A percentile compares a stretch with the other conserved stretches of the same genome.
Conservation (phyloP, 1,140 invertebrate species). For the Drosophila obscura region DNA sequence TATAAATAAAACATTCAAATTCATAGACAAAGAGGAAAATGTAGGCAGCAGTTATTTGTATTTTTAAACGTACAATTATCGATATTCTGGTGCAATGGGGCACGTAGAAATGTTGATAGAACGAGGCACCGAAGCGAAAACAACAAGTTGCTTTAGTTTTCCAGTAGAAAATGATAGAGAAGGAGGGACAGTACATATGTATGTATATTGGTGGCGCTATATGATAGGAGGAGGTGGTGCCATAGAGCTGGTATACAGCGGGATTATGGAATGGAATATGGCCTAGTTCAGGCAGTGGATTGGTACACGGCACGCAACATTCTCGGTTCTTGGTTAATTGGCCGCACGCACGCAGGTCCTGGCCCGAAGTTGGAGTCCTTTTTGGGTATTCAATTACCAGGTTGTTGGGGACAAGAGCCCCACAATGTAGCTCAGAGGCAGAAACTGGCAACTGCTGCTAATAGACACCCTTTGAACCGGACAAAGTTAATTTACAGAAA, state of each 20-base stretch:
- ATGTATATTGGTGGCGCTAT: not conserved
- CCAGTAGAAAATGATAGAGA: constrained; percentile 38
- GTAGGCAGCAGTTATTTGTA: not conserved
- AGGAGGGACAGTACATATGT: constrained; percentile 10
- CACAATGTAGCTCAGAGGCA: constrained; percentile 16
- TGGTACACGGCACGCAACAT: constrained; percentile 59
- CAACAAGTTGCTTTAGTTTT: constrained; percentile 72
- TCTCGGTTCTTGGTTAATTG: constrained; percentile 57
- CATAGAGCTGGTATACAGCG: not conserved
- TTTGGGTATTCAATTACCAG: constrained; percentile 76
- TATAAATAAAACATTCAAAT: no score
- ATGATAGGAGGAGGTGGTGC: no score
- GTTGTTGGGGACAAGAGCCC: constrained; percentile 17
- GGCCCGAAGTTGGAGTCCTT: constrained; percentile 16
- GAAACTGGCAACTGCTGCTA: constrained; percentile 57
- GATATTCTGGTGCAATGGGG: constrained; percentile 22
- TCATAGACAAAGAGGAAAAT: no score
- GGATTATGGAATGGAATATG: constrained; percentile 1
- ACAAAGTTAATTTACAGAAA: constrained; percentile 55
- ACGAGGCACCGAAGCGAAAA: constrained; percentile 21
- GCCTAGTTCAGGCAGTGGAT: constrained; percentile 27
- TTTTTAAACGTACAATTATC: constrained; percentile 37
- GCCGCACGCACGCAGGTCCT: constrained; percentile 56
- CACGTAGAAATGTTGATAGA: constrained; percentile 17
- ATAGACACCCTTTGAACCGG: constrained; percentile 66